These are phyloP conservation scores for Prolemur simus DNA, from an alignment of 2,113 vertebrate species.

Conservation along the genomic window DNA sequence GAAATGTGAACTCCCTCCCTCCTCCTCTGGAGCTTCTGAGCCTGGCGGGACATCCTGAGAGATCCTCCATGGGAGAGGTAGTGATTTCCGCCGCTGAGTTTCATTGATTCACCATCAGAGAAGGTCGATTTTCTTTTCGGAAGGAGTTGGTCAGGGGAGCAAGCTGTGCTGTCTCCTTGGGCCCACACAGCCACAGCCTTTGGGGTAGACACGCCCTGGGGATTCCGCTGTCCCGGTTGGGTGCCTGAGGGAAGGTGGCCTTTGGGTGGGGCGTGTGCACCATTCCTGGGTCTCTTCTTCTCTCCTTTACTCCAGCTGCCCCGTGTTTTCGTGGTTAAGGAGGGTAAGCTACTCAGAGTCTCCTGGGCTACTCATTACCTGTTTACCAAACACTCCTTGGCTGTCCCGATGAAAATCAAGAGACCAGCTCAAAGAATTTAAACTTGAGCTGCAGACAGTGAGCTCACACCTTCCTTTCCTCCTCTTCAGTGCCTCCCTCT, in stretches of 20 bases:
- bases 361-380: conserved; percentile 35
- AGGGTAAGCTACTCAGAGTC: neutral
- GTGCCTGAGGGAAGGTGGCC: neutral
- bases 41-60: neutral
- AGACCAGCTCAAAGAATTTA: neutral
- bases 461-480: neutral
- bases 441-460: neutral
- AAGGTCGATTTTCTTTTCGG: neutral
- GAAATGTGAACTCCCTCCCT: neutral
- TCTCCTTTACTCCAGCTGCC: neutral
- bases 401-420: conserved; percentile 2
- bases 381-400: conserved; percentile 17
- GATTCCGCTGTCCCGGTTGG: neutral
- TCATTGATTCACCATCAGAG: neutral
- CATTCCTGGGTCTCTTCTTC: neutral
- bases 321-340: neutral
- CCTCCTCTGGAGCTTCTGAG: neutral
- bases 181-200: neutral
- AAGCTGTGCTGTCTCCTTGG: neutral
- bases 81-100: neutral
- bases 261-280: neutral
- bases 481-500: rapidly evolving
- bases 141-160: neutral
- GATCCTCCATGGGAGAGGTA: neutral
- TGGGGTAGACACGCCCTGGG: neutral